Percentiles rank a stretch among this genome's conserved stretches.
Evolutionary conservation across 2,113 vertebrate genomes (phyloP).

Genomic region (Sceloporus undulatus): DNA sequence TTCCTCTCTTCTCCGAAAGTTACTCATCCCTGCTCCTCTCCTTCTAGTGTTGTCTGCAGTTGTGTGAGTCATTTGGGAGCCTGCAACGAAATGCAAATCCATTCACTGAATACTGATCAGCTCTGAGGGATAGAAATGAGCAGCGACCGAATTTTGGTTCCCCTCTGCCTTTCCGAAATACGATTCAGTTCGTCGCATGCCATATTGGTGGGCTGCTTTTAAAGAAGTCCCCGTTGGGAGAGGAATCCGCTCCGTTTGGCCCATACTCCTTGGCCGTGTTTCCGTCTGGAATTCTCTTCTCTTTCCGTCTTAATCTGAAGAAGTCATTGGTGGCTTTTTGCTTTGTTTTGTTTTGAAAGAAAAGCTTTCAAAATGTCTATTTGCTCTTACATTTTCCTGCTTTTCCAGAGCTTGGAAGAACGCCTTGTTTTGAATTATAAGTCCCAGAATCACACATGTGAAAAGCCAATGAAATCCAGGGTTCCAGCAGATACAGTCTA

Average conservation of each 20-base stretch:
- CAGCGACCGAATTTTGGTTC: no score
- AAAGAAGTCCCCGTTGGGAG: background rate
- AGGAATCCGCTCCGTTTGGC: background rate
- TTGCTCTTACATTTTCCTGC: no score
- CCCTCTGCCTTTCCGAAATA: background rate
- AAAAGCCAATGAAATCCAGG: no score
- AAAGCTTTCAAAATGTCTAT: background rate
- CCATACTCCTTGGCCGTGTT: background rate
- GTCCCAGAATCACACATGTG: no score
- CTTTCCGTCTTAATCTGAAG: background rate
- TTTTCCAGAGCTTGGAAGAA: no score
- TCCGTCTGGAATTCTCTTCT: background rate
- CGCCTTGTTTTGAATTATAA: no score
- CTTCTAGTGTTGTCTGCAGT: background rate
- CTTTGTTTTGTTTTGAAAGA: background rate
- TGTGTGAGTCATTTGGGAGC: constrained; percentile 22
- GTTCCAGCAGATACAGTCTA: no score
- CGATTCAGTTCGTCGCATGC: background rate
- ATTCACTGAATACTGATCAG: constrained; percentile 20
- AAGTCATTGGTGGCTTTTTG: background rate
- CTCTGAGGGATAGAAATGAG: background rate
- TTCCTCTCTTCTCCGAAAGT: background rate
- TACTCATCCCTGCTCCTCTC: background rate
- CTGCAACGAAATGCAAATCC: constrained; percentile 2
- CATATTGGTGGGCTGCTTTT: background rate